Base-by-base conservation (phyloP, 2,113 vertebrate genomes). In the Pontoporia blainvillei region DNA sequence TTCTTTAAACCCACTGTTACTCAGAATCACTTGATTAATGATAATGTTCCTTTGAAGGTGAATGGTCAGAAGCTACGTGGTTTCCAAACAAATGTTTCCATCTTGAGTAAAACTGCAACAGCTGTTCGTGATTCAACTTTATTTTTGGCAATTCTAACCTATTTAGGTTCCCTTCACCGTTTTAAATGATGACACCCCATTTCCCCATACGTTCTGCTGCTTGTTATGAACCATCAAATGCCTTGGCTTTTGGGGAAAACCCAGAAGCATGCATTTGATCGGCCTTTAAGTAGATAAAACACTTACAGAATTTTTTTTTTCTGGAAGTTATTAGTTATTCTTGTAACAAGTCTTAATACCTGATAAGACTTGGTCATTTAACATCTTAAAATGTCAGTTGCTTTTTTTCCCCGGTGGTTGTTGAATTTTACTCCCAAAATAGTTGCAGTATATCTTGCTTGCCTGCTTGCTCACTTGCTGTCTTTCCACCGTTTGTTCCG, bases 401-500 rank as follows among this genome's bases (percentile, higher is more conserved):
- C 64, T 83, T 46, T 69, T 59, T 57, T 5, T 2, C 9, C n/a
- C 23, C 20, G 34, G 23, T 73, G 62, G 54, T 89, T 94, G 11
- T 72, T 79, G 94, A 97, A 31, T 46, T 97, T 41, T 25, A 96
- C 34, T 69, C 59, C 88, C 41, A 23, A 83, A 94, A 41, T 78
- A 82, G 57, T 18, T 73, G 41, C 29, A 39, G 31, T 71, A 1
- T 54, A 2, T 93, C 97, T 97, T 89, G 52, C 98, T 98, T 41
- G 86, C 34, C 91, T 95, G 66, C 29, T 96, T 64, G 95, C 78
- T 86, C 46, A 46, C 92, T 97, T 94, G 88, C 84, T 90, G 81
- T 93, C 96, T 59, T 71, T 95, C 62, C 9, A 39, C 66, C 59
- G 83, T 92, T 87, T 71, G 31, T 96, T 95, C 46, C 11, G 67